Percentiles rank a stretch among this genome's conserved stretches.
phyloP scores from a whole-genome alignment of 2,888 invertebrate species.

The Andricus curvator region DNA sequence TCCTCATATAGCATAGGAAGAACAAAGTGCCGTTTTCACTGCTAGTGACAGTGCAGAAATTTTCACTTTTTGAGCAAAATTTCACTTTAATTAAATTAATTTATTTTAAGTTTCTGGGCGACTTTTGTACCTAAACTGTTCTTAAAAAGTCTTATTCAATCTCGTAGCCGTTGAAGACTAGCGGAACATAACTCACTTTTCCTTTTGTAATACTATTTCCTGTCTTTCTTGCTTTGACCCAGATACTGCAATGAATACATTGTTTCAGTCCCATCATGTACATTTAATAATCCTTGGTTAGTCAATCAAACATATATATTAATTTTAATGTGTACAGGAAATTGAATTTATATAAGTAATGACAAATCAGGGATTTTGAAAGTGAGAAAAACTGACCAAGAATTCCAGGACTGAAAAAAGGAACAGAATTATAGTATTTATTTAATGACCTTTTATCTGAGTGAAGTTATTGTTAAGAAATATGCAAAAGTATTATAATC shows the following conservation, averaged over 20 bases:
- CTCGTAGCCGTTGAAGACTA: not conserved
- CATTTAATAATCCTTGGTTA: not conserved
- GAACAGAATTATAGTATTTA: too few relatives aligned
- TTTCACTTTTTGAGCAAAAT: not conserved
- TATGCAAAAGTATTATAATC: too few relatives aligned
- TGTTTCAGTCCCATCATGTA: not conserved
- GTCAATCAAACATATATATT: not conserved
- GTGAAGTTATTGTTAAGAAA: too few relatives aligned
- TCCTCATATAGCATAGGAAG: not conserved
- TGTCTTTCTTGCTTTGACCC: not conserved
- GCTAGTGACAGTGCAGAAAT: not conserved
- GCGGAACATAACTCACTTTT: not conserved
- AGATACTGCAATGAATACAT: not conserved
- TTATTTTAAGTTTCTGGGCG: not conserved
- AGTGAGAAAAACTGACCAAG: too few relatives aligned
- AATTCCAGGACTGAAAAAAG: too few relatives aligned
- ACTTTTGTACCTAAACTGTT: not conserved
- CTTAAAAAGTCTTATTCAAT: not conserved
- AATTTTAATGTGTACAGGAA: too few relatives aligned
- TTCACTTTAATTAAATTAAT: not conserved
- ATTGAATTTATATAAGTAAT: too few relatives aligned
- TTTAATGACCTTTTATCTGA: too few relatives aligned
- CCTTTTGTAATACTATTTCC: not conserved
- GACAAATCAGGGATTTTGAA: too few relatives aligned
- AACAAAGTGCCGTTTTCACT: not conserved